A percentile compares a stretch with the other conserved stretches of the same genome.
phyloP scores from a whole-genome alignment of 2,888 invertebrate genomes.

The Balanococcus diminutus region DNA sequence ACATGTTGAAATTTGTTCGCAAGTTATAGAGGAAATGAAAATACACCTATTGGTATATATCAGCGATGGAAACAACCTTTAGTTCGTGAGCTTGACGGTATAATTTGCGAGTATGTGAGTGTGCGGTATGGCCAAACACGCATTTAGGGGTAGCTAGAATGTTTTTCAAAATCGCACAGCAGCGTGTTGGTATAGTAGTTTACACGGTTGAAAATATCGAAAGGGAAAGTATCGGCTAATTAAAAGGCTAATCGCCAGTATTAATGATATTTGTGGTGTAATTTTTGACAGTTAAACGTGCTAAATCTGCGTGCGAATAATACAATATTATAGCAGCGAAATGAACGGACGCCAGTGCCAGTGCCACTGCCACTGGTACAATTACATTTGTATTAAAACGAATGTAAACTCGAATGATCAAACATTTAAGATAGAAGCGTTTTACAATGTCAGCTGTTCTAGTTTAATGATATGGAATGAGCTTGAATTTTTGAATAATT shows the following conservation, averaged over 20 bases:
- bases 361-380: not conserved
- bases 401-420: conserved; percentile 11
- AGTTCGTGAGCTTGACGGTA: not conserved
- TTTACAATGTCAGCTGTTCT: conserved; percentile 3
- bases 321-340: conserved; percentile 31
- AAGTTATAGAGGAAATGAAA: not conserved
- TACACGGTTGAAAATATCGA: conserved; percentile 40
- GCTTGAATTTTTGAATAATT: conserved; percentile 16
- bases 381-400: not conserved
- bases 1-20: not conserved
- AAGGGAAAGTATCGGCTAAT: conserved; percentile 36
- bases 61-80: too few relatives aligned
- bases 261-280: conserved; percentile 32
- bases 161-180: conserved; percentile 23
- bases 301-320: conserved; percentile 42
- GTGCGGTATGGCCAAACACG: not conserved
- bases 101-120: not conserved
- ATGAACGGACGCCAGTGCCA: not conserved
- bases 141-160: conserved; percentile 29
- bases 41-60: not conserved
- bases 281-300: conserved; percentile 41
- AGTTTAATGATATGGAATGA: conserved; percentile 21
- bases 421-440: not conserved
- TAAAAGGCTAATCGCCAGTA: conserved; percentile 38
- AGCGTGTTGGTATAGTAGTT: too few relatives aligned